phyloP scores from a whole-genome alignment of 2,113 vertebrate genomes.

The Poicephalus meyeri region DNA sequence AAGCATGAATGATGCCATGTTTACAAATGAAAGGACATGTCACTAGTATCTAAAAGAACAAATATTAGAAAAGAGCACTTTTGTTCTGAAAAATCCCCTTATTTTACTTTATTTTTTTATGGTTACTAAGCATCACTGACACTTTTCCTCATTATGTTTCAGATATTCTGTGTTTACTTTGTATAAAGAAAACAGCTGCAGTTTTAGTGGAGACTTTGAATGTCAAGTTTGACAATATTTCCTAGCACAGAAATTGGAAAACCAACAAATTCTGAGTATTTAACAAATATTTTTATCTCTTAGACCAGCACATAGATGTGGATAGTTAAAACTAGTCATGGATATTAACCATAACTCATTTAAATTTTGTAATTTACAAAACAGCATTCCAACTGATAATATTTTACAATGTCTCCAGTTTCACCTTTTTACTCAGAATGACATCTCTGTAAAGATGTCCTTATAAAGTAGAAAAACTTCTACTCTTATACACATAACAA shows the following conservation, averaged over 20 bases:
- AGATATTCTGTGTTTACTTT: background rate
- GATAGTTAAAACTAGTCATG: background rate
- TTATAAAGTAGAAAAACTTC: background rate
- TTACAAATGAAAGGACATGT: constrained; percentile 33
- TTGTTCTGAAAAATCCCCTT: background rate
- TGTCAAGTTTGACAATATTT: background rate
- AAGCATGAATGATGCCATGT: background rate
- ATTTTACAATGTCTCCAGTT: background rate
- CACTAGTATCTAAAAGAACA: background rate
- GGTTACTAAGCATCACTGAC: background rate
- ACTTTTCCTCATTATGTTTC: background rate
- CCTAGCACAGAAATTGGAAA: background rate
- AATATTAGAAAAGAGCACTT: background rate
- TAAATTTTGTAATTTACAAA: background rate
- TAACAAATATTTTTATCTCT: background rate
- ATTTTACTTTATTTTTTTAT: background rate
- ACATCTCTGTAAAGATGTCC: background rate
- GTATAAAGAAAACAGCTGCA: background rate
- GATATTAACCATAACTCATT: background rate
- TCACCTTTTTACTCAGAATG: background rate
- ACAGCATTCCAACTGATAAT: background rate
- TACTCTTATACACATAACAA: background rate
- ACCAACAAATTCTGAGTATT: background rate
- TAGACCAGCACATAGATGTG: background rate
- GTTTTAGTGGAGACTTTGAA: background rate